Conservation (phyloP, 2,113 vertebrate species). For the Isurus oxyrinchus region DNA sequence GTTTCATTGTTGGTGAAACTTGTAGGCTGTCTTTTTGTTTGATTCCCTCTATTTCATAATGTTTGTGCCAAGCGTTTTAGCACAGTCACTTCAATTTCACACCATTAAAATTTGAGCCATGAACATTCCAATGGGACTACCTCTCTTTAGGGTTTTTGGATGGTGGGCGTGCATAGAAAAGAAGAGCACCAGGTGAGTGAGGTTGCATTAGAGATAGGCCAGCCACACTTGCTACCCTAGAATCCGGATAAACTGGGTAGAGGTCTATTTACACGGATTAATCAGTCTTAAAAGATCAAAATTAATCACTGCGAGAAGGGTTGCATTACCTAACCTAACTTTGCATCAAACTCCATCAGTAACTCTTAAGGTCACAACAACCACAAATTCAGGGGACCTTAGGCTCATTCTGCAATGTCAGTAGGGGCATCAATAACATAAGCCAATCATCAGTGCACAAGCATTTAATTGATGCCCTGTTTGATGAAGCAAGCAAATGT, state of each 20-base stretch:
- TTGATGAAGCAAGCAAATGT: background rate
- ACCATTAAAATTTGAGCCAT: background rate
- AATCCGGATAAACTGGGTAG: background rate
- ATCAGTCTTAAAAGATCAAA: background rate
- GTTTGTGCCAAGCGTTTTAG: background rate
- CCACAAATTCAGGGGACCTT: background rate
- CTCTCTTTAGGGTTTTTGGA: background rate
- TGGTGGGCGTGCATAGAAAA: background rate
- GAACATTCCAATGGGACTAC: background rate
- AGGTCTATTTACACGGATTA: background rate
- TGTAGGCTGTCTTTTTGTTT: background rate
- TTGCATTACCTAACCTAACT: background rate
- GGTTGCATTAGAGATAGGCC: background rate
- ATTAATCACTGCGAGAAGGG: background rate
- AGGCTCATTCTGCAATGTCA: background rate
- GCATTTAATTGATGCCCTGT: background rate
- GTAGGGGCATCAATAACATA: background rate
- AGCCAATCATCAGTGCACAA: background rate
- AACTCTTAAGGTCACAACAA: background rate
- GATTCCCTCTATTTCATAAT: background rate
- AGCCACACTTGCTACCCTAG: background rate
- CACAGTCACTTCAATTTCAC: background rate
- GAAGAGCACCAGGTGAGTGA: background rate
- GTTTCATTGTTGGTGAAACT: background rate
- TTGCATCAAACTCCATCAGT: background rate